A percentile compares a stretch with the other conserved stretches of the same genome.
Conservation (phyloP, 2,113 vertebrate genomes). For the Oreochromis spilurus region DNA sequence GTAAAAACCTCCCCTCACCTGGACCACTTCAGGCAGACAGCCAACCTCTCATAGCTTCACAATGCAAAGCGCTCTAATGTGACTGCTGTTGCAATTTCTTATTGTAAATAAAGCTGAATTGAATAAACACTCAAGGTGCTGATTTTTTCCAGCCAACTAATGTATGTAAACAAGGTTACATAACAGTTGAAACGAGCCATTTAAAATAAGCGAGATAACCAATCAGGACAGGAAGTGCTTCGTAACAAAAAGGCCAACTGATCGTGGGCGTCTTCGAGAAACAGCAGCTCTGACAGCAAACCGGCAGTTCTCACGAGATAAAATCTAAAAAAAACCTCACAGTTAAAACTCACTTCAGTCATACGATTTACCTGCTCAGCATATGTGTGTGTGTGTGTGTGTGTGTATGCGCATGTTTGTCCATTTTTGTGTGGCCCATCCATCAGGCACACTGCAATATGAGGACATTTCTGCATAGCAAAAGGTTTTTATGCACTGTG, state of each 20-base stretch:
- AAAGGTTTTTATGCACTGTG: background rate
- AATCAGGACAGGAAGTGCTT: background rate
- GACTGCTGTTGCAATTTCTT: background rate
- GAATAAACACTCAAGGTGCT: background rate
- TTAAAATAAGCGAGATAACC: background rate
- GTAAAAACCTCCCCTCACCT: background rate
- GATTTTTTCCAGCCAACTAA: background rate
- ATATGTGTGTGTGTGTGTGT: background rate
- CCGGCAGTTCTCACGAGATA: background rate
- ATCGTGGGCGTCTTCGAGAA: background rate
- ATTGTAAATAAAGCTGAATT: background rate
- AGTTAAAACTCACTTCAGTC: background rate
- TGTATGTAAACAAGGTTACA: background rate
- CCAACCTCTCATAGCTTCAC: background rate
- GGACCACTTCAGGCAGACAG: background rate
- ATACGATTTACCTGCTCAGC: background rate
- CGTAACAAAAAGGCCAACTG: background rate
- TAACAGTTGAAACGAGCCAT: background rate
- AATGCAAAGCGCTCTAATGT: background rate
- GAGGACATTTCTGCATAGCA: background rate
- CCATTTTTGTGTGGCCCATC: background rate
- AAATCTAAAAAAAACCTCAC: background rate
- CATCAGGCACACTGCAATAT: background rate
- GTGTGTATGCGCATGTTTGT: accelerated
- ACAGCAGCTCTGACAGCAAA: background rate